Evolutionary conservation across 1,140 invertebrate genomes (phyloP), one percentile per base, ranked within the genome.

Genomic region (Eumaeus atala): DNA sequence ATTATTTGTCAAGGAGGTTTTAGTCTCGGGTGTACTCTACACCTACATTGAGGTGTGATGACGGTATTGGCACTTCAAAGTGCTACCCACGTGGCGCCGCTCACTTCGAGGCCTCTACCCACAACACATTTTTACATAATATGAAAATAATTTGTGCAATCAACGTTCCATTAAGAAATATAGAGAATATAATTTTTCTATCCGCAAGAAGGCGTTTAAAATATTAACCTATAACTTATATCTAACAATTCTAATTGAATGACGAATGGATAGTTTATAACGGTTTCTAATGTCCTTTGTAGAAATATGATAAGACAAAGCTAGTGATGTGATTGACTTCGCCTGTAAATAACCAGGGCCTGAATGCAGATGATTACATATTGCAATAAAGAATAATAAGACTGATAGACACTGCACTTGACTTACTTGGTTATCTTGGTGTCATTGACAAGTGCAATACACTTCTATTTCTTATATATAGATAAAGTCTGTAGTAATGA

Each of bases 41-140:
- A 42, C 51, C 51, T 53, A 53, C 51, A 40, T 14, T 14, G 40
- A 17, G 18, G 18, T 17, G 35, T 36, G 38, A 40, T 53, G 51
- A 53, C 51, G 61, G 58, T 63, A 67, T 57, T 61, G 64, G 59
- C 66, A 59, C 59, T 70, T 57, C 44, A 54, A 58, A 70, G 66
- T 56, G 62, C 70, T 49, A 44, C 81, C 77, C 62, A 84, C 77
- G 67, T 72, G 57, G 56, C 61, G 58, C 60, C 63, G 61, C 53
- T 61, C 50, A 59, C 56, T 54, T 48, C 65, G 65, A 79, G 72
- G 72, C 70, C 73, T 76, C 76, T 58, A 59, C 80, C 78, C 71
- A 81, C 77, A 59, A 51, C 34, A 18, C 49, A 49, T 56, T 56
- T 51, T 78, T 79, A 72, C 73, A 64, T 69, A 81, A 80, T 66